These are phyloP conservation scores for Patella caerulea DNA, from an alignment of 2,888 invertebrate species.

Conservation along the genomic window DNA sequence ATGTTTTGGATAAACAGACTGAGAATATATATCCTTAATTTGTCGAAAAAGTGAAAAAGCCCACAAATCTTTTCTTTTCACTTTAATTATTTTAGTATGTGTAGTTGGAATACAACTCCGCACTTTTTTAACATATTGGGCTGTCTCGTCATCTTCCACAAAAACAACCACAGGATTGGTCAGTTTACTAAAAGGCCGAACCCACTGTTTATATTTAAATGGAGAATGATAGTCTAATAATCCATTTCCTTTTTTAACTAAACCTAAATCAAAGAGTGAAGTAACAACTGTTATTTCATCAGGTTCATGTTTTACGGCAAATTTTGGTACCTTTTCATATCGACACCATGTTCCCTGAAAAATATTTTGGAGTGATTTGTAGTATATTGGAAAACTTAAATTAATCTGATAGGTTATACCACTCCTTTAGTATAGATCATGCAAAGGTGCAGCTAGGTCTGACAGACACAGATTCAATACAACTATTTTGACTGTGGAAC, in stretches of 20 bases:
- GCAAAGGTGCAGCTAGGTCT: too few relatives aligned
- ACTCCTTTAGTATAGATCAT: too few relatives aligned
- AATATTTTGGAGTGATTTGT: not conserved
- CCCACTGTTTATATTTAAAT: constrained; percentile 37
- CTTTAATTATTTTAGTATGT: constrained; percentile 36
- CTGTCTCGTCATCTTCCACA: constrained; percentile 36
- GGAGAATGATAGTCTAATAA: constrained; percentile 33
- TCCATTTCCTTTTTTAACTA: constrained; percentile 37
- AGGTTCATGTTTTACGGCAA: constrained; percentile 33
- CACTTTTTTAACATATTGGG: constrained; percentile 34
- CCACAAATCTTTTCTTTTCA: constrained; percentile 35
- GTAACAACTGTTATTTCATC: constrained; percentile 46
- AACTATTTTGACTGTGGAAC: too few relatives aligned
- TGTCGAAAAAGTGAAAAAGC: constrained; percentile 33
- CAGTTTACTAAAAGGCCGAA: constrained; percentile 34
- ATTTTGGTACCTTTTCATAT: constrained; percentile 32
- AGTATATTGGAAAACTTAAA: too few relatives aligned
- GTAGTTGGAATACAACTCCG: constrained; percentile 36
- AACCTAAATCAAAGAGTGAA: constrained; percentile 39
- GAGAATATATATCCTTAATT: constrained; percentile 31
- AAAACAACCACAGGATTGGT: constrained; percentile 42
- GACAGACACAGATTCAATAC: too few relatives aligned
- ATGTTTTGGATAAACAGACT: constrained; percentile 39
- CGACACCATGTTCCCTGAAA: constrained; percentile 40
- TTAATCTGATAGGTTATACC: too few relatives aligned